Base-by-base conservation (phyloP, 2,888 invertebrate genomes). In the Cosmia trapezina region DNA sequence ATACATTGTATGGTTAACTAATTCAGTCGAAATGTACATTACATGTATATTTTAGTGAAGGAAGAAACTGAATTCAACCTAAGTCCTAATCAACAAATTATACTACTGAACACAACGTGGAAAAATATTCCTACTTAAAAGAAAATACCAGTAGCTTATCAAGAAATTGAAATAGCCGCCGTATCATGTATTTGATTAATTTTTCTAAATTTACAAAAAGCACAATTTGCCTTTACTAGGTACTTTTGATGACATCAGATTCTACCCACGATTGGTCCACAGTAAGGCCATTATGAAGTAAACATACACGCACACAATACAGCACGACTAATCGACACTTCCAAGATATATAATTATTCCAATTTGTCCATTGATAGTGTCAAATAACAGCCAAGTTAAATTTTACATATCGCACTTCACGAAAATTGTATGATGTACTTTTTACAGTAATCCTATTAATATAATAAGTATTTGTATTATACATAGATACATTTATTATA, bases 251-350 rank as follows among this genome's bases (percentile, higher is more conserved):
- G 88, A 88, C 82, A 88, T 83, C 76, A 86, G 83, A 88, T 86
- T 85, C 88, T 91, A 91, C 85, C 87, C 89, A 91, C 89, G 89
- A 91, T 95, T 95, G 95, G 95, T 95, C 95, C 95, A 88, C 91
- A 88, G 88, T 95, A 95, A 95, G 95, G 95, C 95, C 91, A 89
- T 86, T 88, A 89, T 86, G 88, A 86, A 90, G 85, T 87, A 80
- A 87, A 86, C 80, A 81, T 84, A 86, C 77, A 81, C 81, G 76
- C 67, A 80, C 73, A 78, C 65, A 73, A 70, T 80, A 75, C 69
- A 65, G 47, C 63, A 70, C 47, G 71, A 80, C 83, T 75, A 77
- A 67, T 78, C 74, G 78, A 73, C 66, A 87, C 68, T 80, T 78
- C 70, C 73, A 68, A 64, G 60, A 72, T 62, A 77, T 37, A 47